phyloP scores from a whole-genome alignment of 1,140 invertebrate species.

The Patella vulgata region DNA sequence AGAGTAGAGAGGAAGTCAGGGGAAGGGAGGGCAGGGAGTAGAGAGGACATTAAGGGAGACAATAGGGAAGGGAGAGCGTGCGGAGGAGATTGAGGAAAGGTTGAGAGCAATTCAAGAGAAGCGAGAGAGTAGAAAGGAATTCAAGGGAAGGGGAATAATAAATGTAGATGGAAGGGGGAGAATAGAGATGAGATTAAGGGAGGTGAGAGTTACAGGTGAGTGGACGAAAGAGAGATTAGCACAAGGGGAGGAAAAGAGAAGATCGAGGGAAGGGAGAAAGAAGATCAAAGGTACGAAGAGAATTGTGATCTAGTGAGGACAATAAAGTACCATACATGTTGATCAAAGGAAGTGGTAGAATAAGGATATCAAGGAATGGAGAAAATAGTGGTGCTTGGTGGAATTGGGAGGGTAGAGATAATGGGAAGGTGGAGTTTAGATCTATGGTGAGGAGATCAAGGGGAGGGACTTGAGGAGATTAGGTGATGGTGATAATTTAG shows the following conservation, averaged over 20 bases:
- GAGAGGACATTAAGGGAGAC: background rate
- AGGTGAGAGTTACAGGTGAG: background rate
- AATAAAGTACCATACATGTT: too few species aligned
- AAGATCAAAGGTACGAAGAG: background rate
- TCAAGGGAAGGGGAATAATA: background rate
- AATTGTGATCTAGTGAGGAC: background rate
- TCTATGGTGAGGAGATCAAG: background rate
- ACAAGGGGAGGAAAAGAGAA: background rate
- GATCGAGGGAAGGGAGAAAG: background rate
- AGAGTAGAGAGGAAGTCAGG: background rate
- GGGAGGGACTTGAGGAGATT: background rate
- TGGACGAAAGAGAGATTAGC: constrained; percentile 4
- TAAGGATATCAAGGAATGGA: background rate
- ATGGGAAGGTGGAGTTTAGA: background rate
- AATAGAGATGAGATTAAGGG: background rate
- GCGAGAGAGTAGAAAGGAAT: background rate
- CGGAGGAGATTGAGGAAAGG: too few species aligned
- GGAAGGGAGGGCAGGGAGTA: background rate
- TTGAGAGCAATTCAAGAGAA: background rate
- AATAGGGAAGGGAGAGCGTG: background rate
- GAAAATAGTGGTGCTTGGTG: background rate
- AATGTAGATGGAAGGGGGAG: background rate
- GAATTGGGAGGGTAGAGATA: background rate
- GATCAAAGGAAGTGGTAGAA: background rate
- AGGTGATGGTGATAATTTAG: too few species aligned